A percentile compares a stretch with the other conserved stretches of the same genome.
Conservation (phyloP, 1,140 invertebrate species). For the Procambarus virginalis region DNA sequence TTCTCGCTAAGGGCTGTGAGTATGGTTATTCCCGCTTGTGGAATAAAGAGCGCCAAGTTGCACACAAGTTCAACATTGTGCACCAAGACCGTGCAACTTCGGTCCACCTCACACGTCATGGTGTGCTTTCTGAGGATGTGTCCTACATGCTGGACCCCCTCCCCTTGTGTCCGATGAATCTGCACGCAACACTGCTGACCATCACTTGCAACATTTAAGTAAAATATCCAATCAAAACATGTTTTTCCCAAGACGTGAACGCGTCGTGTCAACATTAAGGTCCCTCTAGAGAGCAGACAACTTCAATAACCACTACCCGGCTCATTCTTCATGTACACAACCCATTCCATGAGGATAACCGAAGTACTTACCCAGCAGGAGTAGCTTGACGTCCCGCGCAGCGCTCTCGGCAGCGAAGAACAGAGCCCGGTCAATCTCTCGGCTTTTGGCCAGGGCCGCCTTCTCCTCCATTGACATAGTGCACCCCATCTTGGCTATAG, state of each 20-base stretch:
- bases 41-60: too few species aligned
- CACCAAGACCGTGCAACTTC: too few species aligned
- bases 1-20: too few species aligned
- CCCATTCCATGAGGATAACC: background rate
- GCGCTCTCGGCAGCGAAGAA: slow-evolving; percentile 5
- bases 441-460: slow-evolving; percentile 46
- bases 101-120: too few species aligned
- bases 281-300: background rate
- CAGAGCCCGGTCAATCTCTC: slow-evolving; percentile 31
- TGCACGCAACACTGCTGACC: too few species aligned
- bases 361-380: slow-evolving; percentile 42
- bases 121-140: too few species aligned
- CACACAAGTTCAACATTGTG: too few species aligned
- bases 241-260: background rate
- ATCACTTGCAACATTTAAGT: too few species aligned
- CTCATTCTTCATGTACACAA: background rate
- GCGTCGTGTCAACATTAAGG: background rate
- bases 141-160: too few species aligned
- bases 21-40: too few species aligned
- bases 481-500: slow-evolving; percentile 39
- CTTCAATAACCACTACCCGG: background rate
- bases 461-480: slow-evolving; percentile 57
- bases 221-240: too few species aligned
- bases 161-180: too few species aligned
- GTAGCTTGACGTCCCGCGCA: slow-evolving; percentile 41